Conservation (phyloP, 2,888 invertebrate genomes). For the Aphidoletes aphidimyza region DNA sequence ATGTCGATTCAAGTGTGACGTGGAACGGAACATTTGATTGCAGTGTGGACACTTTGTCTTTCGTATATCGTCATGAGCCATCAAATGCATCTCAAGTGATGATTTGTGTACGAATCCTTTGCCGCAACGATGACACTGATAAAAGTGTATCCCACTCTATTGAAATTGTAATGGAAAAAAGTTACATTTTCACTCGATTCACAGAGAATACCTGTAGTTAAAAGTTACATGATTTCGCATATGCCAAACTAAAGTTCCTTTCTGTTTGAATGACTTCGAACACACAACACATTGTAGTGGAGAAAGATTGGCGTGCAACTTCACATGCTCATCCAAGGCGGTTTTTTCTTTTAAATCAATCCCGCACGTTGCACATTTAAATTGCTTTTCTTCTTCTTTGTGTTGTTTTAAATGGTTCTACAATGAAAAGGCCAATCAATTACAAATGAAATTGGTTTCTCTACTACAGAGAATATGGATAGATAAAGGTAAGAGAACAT, state of each 20-base stretch:
- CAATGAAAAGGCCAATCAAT: background rate
- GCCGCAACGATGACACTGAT: conserved; percentile 72
- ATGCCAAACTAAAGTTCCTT: conserved; percentile 27
- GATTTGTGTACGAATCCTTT: conserved; percentile 76
- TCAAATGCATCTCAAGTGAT: conserved; percentile 76
- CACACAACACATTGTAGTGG: conserved; percentile 14
- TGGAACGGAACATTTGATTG: conserved; percentile 72
- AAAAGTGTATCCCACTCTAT: conserved; percentile 56
- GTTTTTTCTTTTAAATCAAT: background rate
- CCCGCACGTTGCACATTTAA: background rate
- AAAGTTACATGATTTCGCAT: conserved; percentile 23
- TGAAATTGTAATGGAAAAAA: background rate
- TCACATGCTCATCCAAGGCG: background rate
- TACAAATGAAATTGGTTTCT: background rate
- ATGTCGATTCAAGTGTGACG: conserved; percentile 71
- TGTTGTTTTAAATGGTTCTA: background rate
- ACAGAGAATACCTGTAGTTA: no score
- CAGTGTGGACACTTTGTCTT: conserved; percentile 72
- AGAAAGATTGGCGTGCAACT: background rate
- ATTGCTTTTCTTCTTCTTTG: background rate
- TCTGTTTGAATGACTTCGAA: conserved; percentile 1
- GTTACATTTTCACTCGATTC: background rate
- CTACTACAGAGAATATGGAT: no score
- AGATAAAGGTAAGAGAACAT: no score
- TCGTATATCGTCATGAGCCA: conserved; percentile 73